Conservation (phyloP, 2,797 vertebrate genomes). For the Gymnothorax reevesii region DNA sequence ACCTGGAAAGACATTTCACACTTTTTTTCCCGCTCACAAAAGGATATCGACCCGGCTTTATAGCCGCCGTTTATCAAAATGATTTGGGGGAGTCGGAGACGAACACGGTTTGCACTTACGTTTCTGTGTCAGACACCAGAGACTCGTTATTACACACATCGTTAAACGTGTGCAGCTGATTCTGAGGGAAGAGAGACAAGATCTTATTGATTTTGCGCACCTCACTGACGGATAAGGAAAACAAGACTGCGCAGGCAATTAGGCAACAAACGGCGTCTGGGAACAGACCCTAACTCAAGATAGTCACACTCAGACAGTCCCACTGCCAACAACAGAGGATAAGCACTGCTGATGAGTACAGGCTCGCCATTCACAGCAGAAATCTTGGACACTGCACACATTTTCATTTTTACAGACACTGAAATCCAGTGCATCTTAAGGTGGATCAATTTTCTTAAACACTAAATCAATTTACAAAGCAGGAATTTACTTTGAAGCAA, state of each 20-base stretch:
- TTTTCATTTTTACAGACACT: not conserved
- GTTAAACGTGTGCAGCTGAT: constrained; percentile 98
- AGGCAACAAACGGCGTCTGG: not conserved
- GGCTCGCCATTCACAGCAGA: not conserved
- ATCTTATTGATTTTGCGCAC: not conserved
- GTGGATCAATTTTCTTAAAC: not conserved
- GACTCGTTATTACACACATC: constrained; percentile 99
- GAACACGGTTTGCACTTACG: constrained; percentile 77
- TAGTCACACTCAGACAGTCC: not conserved
- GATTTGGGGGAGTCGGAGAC: not conserved
- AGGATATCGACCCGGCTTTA: not conserved
- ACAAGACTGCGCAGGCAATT: not conserved
- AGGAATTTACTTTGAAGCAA: too few relatives aligned
- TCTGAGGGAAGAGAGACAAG: constrained; percentile 69
- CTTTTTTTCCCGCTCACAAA: not conserved
- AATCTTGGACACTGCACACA: not conserved
- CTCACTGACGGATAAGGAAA: not conserved
- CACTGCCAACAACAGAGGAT: not conserved
- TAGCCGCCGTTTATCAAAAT: not conserved
- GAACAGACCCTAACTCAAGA: not conserved
- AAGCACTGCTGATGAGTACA: not conserved
- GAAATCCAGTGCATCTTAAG: not conserved
- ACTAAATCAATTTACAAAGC: too few relatives aligned
- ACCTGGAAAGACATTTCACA: constrained; percentile 66
- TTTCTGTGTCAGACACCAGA: constrained; percentile 97